Percentiles rank a stretch among this genome's conserved stretches.
phyloP scores from a whole-genome alignment of 2,797 vertebrate species.

The Muscicapa comitata region DNA sequence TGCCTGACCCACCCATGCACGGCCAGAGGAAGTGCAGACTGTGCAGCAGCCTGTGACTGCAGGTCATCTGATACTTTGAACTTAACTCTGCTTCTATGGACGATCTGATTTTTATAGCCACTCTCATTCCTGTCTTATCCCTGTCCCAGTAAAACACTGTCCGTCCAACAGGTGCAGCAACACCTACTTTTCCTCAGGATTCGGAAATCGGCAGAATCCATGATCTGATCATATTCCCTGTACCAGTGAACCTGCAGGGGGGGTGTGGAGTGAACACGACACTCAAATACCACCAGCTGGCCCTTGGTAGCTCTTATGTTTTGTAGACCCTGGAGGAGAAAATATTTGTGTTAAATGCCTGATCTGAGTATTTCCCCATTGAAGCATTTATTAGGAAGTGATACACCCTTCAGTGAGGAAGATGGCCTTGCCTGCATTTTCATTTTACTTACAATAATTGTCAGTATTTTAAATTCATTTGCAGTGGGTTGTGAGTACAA shows the following conservation, averaged over 20 bases:
- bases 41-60: background rate
- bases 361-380: background rate
- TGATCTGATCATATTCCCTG: constrained; percentile 80
- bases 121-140: background rate
- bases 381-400: background rate
- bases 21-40: background rate
- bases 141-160: fast-evolving
- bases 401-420: background rate
- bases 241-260: constrained; percentile 85
- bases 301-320: constrained; percentile 82
- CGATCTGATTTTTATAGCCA: fast-evolving
- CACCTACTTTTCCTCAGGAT: constrained; percentile 85
- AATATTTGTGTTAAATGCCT: background rate
- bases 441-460: background rate
- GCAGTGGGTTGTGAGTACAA: background rate
- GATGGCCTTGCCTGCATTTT: background rate
- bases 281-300: constrained; percentile 85
- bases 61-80: background rate
- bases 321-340: constrained; percentile 78
- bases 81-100: background rate
- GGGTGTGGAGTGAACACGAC: constrained; percentile 78
- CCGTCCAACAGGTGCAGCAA: fast-evolving
- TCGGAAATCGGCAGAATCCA: constrained; percentile 84
- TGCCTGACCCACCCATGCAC: fast-evolving
- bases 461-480: background rate